phyloP scores from a whole-genome alignment of 2,888 invertebrate genomes.

The Seira musarum region DNA sequence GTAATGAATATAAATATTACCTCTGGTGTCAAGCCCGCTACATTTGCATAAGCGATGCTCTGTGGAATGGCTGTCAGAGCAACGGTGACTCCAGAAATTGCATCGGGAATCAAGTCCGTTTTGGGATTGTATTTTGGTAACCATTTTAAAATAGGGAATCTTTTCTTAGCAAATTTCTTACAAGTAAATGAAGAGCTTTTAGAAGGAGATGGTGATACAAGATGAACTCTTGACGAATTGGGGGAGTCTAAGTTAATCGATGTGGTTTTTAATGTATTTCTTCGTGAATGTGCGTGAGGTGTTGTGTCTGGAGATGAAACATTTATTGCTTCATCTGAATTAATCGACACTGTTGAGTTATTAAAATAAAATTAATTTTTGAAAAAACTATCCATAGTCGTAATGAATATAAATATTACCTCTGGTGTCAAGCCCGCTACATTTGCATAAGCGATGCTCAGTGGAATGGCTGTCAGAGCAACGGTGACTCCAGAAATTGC shows the following conservation, averaged over 20 bases:
- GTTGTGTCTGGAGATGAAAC: not conserved
- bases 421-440: slow-evolving; percentile 83
- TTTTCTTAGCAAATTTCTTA: slow-evolving; percentile 81
- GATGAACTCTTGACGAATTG: too few relatives aligned
- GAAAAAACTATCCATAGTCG: not conserved
- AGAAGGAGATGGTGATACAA: not conserved
- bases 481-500: slow-evolving; percentile 74
- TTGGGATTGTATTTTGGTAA: slow-evolving; percentile 82
- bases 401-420: slow-evolving; percentile 74
- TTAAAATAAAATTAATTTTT: not conserved
- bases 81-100: slow-evolving; percentile 74
- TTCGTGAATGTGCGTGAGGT: too few relatives aligned
- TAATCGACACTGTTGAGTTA: too few relatives aligned
- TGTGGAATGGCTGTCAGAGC: slow-evolving; percentile 86
- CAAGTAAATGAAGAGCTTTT: not conserved
- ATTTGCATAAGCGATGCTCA: slow-evolving; percentile 84
- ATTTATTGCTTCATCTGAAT: not conserved
- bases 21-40: slow-evolving; percentile 83
- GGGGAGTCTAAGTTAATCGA: not conserved
- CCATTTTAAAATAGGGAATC: slow-evolving; percentile 84
- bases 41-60: slow-evolving; percentile 83
- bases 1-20: slow-evolving; percentile 73
- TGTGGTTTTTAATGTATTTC: not conserved
- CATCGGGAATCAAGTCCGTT: slow-evolving; percentile 76
- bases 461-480: slow-evolving; percentile 84